Base-by-base conservation (phyloP, 2,888 invertebrate species). In the Euplagia quadripunctaria region DNA sequence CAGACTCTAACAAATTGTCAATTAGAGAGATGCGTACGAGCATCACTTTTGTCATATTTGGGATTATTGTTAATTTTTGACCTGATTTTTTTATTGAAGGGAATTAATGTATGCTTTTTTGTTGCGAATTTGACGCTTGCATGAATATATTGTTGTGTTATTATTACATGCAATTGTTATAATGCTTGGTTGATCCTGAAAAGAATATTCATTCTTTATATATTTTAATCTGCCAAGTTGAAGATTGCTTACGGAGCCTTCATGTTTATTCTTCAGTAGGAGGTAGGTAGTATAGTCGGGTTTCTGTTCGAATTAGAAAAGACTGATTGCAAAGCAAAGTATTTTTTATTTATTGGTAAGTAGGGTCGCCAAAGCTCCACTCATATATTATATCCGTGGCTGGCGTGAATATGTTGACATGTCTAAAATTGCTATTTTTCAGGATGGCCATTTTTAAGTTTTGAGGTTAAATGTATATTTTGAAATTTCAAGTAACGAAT, bases 1-100 rank as follows among this genome's bases (percentile, higher is more conserved):
- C 14, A 41, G 31, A 66, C n/a, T 9, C 72, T 83, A 87, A 91
- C 87, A 88, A 89, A 88, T 88, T 82, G 87, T 88, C 89, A 88
- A 90, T 89, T 90, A 87, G 79, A 83, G 69, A 76, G 74, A 79
- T 84, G 85, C 83, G 85, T 82, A 72, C 71, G 76, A 84, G 87
- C 88, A 83, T 82, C 74, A 63, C 65, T 83, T 77, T 83, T 82
- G 80, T 83, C 74, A 73, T 85, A 80, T 86, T 76, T 79, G 73
- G 61, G 78, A 85, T 84, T 83, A 85, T 85, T 83, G 81, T 83
- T 85, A 83, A 83, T 83, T 85, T 83, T 78, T 83, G 83, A 83
- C 83, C 85, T 78, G 83, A 83, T 83, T 83, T 83, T 83, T 80
- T 61, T 55, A 70, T 73, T 82, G 79, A 72, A 83, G 70, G 64